These are phyloP conservation scores for Torymus tubicola DNA, from an alignment of 2,888 invertebrate genomes.

Conservation along the genomic window DNA sequence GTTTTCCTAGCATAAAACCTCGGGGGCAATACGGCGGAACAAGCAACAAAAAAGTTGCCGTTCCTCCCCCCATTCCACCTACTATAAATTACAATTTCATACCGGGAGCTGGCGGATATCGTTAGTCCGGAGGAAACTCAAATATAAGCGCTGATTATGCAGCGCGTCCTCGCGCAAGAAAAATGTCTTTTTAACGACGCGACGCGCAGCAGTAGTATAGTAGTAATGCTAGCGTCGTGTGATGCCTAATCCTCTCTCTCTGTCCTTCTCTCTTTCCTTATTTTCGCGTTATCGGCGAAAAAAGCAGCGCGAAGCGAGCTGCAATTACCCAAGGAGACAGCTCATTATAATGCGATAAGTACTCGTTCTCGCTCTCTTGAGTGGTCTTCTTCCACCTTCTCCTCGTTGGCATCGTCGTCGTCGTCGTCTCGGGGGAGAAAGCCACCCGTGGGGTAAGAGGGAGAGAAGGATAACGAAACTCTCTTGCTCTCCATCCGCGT, in stretches of 20 bases:
- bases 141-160: conserved; percentile 40
- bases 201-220: too few species aligned
- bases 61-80: neutral
- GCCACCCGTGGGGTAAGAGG: too few species aligned
- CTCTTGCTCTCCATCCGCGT: too few species aligned
- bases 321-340: conserved; percentile 58
- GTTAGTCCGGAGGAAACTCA: conserved; percentile 14
- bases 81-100: conserved; percentile 30
- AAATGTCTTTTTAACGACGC: conserved; percentile 43
- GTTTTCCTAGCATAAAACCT: neutral
- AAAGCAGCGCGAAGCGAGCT: conserved; percentile 15
- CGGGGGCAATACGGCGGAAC: too few species aligned
- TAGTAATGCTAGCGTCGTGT: neutral
- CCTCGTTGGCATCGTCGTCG: too few species aligned
- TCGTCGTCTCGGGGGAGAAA: too few species aligned
- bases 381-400: neutral
- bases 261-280: conserved; percentile 16
- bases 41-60: conserved; percentile 17
- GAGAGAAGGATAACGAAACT: too few species aligned
- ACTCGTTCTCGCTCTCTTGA: neutral
- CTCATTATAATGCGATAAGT: conserved; percentile 63
- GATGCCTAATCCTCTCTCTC: too few species aligned
- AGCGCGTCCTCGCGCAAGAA: conserved; percentile 1
- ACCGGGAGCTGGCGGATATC: conserved; percentile 14
- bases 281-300: conserved; percentile 38